Conservation (phyloP, 2,797 vertebrate species). For the Perodicticus potto region DNA sequence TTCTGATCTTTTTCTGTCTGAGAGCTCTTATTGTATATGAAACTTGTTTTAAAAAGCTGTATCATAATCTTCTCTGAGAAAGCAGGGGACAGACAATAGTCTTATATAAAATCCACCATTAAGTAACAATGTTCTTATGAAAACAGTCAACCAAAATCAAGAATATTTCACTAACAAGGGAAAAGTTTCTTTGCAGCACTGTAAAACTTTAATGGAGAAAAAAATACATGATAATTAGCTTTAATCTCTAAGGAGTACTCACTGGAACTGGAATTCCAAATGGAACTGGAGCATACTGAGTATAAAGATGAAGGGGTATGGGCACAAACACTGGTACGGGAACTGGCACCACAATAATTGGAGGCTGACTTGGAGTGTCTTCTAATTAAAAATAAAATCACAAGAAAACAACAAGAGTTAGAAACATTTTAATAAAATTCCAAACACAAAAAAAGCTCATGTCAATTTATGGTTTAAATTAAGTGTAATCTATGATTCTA, state of each 20-base stretch:
- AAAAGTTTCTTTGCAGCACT: constrained; percentile 16
- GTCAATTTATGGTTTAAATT: neutral
- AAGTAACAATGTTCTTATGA: neutral
- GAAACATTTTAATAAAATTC: neutral
- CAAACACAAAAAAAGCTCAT: neutral
- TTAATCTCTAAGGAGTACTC: constrained; percentile 81
- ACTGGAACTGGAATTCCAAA: constrained; percentile 96
- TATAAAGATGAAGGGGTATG: constrained; percentile 96
- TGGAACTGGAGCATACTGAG: constrained; percentile 94
- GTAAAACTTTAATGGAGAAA: constrained; percentile 33
- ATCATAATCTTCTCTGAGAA: constrained; percentile 21
- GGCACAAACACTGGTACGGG: constrained; percentile 97
- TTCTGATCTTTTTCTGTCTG: constrained; percentile 28
- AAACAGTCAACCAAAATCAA: neutral
- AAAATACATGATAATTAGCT: constrained; percentile 6
- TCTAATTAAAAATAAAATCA: constrained; percentile 65
- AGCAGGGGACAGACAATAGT: neutral
- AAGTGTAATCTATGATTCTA: neutral
- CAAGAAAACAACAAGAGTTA: neutral
- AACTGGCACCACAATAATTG: constrained; percentile 93
- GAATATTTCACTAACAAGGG: constrained; percentile 49
- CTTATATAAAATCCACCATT: neutral
- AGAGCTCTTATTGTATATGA: neutral
- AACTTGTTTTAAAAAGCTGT: neutral
- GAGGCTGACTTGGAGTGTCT: constrained; percentile 84